Evolutionary conservation across 1,140 invertebrate genomes (phyloP), one percentile per base, ranked within the genome.

Genomic region (Drosophila dunni): DNA sequence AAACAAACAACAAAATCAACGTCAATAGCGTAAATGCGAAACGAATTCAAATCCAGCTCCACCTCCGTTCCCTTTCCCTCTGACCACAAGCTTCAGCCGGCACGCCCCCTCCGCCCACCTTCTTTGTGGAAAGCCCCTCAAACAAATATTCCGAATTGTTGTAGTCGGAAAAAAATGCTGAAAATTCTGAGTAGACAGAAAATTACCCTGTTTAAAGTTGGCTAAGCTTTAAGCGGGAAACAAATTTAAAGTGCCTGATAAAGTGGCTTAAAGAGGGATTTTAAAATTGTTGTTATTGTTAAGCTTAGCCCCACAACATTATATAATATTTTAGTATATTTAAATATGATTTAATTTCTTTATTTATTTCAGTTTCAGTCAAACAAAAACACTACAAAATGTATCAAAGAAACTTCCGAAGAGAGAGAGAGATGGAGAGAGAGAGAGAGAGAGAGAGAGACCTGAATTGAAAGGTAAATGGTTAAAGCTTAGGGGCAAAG

Each of bases 341-440:
- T 38, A 70, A 45, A 63, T 46, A 29, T 69, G 15, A 40, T 45
- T 50, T 20, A 20, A 20, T 20, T 20, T 20, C 17, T 20, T 1
- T 0, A 20, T 20, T 20, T 20, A 20, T 20, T 77, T 80, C 58
- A 48, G 46, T 57, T 48, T 45, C 62, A 29, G 40, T 48, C 63
- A 40, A 62, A 66, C 61, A 84, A 83, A 70, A 80, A 69, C 67
- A 72, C 66, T 57, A 71, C 51, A 69, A 80, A 65, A 84, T 83
- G 36, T 73, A 79, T 79, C 63, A 73, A 45, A 58, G 61, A 45
- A 34, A 11, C 24, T 42, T 11, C 36, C 33, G 34, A 69, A 61
- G 62, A 56, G 40, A 69, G 1, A 56, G 8, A n/a, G n/a, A n/a
- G n/a, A n/a, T n/a, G n/a, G n/a, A n/a, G n/a, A n/a, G n/a, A n/a